phyloP scores from a whole-genome alignment of 2,113 vertebrate genomes.

The Todiramphus chloris region DNA sequence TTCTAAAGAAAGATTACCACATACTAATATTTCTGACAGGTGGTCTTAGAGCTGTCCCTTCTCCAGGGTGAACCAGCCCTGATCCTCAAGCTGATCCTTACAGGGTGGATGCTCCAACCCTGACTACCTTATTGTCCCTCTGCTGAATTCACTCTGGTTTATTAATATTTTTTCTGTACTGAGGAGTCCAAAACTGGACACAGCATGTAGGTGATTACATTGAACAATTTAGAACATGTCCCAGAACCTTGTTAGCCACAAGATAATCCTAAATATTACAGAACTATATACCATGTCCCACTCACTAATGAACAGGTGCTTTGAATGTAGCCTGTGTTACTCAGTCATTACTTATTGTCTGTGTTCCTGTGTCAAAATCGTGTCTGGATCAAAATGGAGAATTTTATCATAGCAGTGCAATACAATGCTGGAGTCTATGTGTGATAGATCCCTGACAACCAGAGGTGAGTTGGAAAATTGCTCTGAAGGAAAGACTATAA shows the following conservation, averaged over 20 bases:
- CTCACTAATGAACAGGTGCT: neutral
- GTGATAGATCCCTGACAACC: neutral
- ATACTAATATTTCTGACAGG: neutral
- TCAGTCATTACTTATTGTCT: neutral
- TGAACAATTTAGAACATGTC: neutral
- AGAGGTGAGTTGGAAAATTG: neutral
- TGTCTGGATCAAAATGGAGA: neutral
- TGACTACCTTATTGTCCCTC: neutral
- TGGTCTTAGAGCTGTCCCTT: accelerated
- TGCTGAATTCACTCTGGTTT: neutral
- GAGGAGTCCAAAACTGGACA: neutral
- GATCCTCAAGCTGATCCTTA: neutral
- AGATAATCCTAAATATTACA: neutral
- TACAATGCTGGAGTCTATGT: neutral
- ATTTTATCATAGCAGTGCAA: neutral
- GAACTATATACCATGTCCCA: neutral
- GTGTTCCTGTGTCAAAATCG: neutral
- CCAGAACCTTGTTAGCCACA: neutral
- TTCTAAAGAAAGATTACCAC: neutral
- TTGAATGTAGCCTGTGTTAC: neutral
- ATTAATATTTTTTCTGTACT: neutral
- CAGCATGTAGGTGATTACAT: accelerated
- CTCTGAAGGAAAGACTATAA: neutral
- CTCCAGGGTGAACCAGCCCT: neutral
- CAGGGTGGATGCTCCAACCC: accelerated